Evolutionary conservation across 2,888 invertebrate species (phyloP).

Genomic region (Cerastis rubricosa): DNA sequence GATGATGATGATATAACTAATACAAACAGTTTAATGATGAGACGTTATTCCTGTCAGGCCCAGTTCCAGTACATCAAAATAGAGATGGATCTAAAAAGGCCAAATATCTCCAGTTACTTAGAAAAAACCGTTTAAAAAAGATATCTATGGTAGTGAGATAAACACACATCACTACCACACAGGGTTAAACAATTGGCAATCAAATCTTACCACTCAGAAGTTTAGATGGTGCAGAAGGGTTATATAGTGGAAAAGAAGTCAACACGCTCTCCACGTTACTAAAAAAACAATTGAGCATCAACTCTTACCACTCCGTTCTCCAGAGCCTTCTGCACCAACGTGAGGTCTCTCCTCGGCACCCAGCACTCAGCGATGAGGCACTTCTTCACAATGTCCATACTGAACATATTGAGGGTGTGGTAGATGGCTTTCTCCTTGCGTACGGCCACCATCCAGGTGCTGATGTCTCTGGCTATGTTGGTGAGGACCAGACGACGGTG

Average conservation of each 20-base stretch:
- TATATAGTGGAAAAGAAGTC: background rate
- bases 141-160: background rate
- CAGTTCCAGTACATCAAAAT: background rate
- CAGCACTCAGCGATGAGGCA: conserved; percentile 97
- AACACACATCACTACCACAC: background rate
- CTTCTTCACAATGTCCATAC: conserved; percentile 97
- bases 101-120: background rate
- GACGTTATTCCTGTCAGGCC: background rate
- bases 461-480: conserved; percentile 96
- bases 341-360: conserved; percentile 94
- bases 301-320: conserved; percentile 94
- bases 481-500: conserved; percentile 96
- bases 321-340: conserved; percentile 94
- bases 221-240: too few species aligned
- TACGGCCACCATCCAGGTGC: conserved; percentile 96
- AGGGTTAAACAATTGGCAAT: background rate
- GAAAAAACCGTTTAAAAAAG: background rate
- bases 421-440: conserved; percentile 98
- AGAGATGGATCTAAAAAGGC: background rate
- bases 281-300: background rate
- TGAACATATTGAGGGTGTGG: conserved; percentile 97
- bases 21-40: background rate
- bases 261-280: background rate
- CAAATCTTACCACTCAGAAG: background rate
- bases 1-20: background rate